Evolutionary conservation across 1,140 invertebrate species (phyloP).

Genomic region (Cydia amplana): DNA sequence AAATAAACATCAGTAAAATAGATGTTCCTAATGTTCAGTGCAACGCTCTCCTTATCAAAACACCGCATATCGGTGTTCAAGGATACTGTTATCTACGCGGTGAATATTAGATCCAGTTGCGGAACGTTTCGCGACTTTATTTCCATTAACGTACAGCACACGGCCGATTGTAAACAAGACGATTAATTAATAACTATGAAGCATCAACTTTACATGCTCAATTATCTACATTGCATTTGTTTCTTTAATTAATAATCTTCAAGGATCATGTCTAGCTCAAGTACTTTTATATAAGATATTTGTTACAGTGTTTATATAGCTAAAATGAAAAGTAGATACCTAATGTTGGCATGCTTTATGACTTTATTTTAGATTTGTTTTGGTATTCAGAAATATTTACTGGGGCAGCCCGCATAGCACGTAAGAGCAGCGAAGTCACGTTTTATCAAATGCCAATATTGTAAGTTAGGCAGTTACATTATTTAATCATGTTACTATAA

Average conservation of each 20-base stretch:
- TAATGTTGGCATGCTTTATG: background rate
- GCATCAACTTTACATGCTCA: background rate
- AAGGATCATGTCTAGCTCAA: background rate
- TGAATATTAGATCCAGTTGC: constrained; percentile 15
- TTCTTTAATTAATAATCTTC: background rate
- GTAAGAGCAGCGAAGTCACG: background rate
- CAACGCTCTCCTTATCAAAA: constrained; percentile 29
- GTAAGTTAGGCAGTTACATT: no score
- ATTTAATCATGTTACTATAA: no score
- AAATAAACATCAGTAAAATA: background rate
- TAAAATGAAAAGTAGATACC: no score
- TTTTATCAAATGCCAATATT: background rate
- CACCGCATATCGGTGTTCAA: constrained; percentile 25
- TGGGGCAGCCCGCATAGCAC: background rate
- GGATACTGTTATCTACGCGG: constrained; percentile 23
- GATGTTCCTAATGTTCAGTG: constrained; percentile 23
- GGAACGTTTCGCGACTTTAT: constrained; percentile 17
- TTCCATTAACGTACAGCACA: background rate
- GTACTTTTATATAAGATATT: background rate
- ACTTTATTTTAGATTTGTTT: background rate
- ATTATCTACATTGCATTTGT: background rate
- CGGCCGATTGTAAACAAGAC: background rate
- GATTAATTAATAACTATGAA: background rate
- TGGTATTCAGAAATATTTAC: constrained; percentile 1
- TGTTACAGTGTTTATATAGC: no score